Percentiles rank a stretch among this genome's conserved stretches.
Evolutionary conservation across 92 coral and sea anemone genomes (phyloP).

Genomic region (Isaurus tuberculatus): DNA sequence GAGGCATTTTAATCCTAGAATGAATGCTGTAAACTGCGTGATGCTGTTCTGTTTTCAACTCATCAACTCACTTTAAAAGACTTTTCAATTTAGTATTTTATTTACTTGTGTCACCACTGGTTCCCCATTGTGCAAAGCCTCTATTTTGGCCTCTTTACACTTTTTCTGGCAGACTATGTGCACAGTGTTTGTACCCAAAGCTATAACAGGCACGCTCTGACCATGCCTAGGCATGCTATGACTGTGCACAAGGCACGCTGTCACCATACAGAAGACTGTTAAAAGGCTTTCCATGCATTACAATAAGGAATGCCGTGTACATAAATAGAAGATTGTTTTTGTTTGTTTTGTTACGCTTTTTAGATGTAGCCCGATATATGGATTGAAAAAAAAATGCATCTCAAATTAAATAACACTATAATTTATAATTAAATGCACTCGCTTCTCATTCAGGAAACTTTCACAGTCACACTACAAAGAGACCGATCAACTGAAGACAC

Average conservation of each 20-base stretch:
- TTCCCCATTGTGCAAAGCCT: too few relatives aligned
- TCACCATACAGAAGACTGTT: slow-evolving; percentile 6
- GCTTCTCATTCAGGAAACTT: slow-evolving; percentile 7
- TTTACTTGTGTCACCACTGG: too few relatives aligned
- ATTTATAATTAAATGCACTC: neutral
- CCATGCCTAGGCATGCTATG: neutral
- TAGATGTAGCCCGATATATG: neutral
- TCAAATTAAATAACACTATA: neutral
- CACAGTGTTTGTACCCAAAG: slow-evolving; percentile 6
- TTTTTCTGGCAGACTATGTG: too few relatives aligned
- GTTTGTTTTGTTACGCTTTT: slow-evolving; percentile 4
- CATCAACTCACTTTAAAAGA: too few relatives aligned
- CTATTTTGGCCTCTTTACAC: too few relatives aligned
- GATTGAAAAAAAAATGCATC: slow-evolving; percentile 1
- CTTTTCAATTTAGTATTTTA: too few relatives aligned
- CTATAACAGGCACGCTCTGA: neutral
- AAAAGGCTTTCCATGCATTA: neutral
- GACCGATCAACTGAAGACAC: too few relatives aligned
- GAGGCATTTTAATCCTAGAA: too few relatives aligned
- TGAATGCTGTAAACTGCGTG: too few relatives aligned
- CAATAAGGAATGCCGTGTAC: slow-evolving; percentile 1
- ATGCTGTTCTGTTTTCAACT: too few relatives aligned
- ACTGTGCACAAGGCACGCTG: neutral
- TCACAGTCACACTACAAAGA: neutral
- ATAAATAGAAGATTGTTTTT: slow-evolving; percentile 1